Base-by-base conservation (phyloP, 2,888 invertebrate species). In the Dolomedes plantarius region DNA sequence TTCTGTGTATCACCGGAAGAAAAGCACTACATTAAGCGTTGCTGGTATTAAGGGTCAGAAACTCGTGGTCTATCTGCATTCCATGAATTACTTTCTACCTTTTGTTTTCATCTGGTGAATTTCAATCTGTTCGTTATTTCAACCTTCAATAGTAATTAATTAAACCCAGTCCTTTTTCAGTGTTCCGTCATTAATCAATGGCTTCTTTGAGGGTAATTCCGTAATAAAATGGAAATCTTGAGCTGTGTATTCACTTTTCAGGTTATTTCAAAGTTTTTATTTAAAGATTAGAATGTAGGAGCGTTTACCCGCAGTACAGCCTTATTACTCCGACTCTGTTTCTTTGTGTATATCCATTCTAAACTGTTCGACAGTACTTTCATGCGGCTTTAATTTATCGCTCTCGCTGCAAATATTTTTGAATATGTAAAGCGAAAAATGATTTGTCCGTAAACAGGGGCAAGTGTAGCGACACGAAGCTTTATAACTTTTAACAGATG, bases 401-500 rank as follows among this genome's bases (percentile, higher is more conserved):
- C 23, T 23, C 23, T 23, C 19, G 9, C 16, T 11, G 11, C 19
- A 23, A 56, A 56, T 56, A 56, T 23, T 56, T n/a, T 56, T 23
- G 23, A 56, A 56, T 23, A 56, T 11, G 56, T 11, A 56, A 23
- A 56, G 56, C 56, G 56, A 23, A 56, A 56, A 56, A 56, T 56
- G 56, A 56, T 56, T 56, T 56, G 56, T 56, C 56, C 2, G 56
- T 56, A 56, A 56, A 56, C 56, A 3, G 23, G 11, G 7, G 3
- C 19, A 11, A 36, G 23, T 56, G 23, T 56, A 56, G 23, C 23
- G 5, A 23, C 56, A 23, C 23, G 16, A 3, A 56, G 19, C 56
- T 56, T 9, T 23, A 56, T 56, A 56, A 56, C 50, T 67, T 68
- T 50, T 36, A 77, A 77, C 68, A 46, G 76, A 46, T 77, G 77